Percentiles rank a stretch among this genome's conserved stretches.
These are phyloP conservation scores for Platygyra sinensis DNA, from an alignment of 64 coral and sea anemone species.

Conservation along the genomic window DNA sequence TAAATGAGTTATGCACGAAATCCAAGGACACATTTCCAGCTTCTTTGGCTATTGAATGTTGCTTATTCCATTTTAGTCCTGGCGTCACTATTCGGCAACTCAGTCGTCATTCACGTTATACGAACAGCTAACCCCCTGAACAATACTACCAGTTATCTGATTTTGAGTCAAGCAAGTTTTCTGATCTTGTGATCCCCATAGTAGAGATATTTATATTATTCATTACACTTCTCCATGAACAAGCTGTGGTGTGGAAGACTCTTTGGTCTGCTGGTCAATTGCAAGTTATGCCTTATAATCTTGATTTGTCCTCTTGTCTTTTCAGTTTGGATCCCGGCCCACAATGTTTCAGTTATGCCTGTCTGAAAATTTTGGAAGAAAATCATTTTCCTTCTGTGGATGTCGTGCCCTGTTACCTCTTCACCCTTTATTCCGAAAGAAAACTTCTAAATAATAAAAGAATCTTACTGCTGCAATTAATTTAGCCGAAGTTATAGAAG, in stretches of 20 bases:
- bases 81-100: slow-evolving; percentile 6
- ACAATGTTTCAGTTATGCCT: not conserved
- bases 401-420: not conserved
- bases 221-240: not conserved
- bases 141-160: slow-evolving; percentile 1
- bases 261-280: not conserved
- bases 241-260: not conserved
- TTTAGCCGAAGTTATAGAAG: too few species aligned
- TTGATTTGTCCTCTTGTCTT: too few species aligned
- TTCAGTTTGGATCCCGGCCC: not conserved
- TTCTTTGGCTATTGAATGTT: not conserved
- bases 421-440: not conserved
- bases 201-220: not conserved
- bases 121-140: not conserved
- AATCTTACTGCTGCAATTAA: too few species aligned
- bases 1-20: too few species aligned
- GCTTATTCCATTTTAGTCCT: not conserved
- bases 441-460: too few species aligned
- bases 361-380: not conserved
- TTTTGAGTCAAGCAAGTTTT: not conserved
- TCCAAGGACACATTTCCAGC: too few species aligned
- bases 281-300: not conserved
- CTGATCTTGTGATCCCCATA: not conserved
- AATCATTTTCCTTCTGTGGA: not conserved
- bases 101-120: slow-evolving; percentile 19